Base-by-base conservation (phyloP, 2,797 vertebrate genomes). In the Pogonophryne albipinna region DNA sequence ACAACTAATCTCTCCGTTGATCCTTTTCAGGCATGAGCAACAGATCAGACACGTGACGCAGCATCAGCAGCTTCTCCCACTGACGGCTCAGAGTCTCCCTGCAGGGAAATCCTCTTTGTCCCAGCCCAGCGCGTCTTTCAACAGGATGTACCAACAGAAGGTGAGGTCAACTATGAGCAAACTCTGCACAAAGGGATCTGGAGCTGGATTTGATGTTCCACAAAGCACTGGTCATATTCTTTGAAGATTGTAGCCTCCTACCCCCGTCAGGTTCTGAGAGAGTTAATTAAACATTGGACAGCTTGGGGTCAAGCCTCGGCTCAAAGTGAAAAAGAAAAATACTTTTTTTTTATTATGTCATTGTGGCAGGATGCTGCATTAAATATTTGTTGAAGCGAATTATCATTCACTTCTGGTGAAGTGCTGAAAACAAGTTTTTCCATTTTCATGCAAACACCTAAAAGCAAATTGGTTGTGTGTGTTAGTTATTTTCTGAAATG, bases 151-250 rank as follows among this genome's bases (percentile, higher is more conserved):
- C 86, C 83, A 87, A 87, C 91, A 93, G 93, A 93, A 93, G 93
- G 93, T 92, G 93, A 94, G 93, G 91, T 94, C 93, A 93, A 90
- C 92, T 93, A 89, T 94, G 84, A 94, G 93, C 93, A 93, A 91
- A 91, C 88, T 83, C 82, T 13, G 65, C 84, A 85, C 91, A 92
- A 89, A 82, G 82, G 92, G 82, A 88, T 74, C 85, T 74, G 62
- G 85, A 87, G 82, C 90, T 89, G 91, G 91, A 93, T 92, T 92
- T 93, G 85, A 91, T 85, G 89, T 92, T 83, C 81, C 92, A 92
- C 93, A 92, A 91, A 94, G 93, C 84, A 76, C 71, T 68, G 76
- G 71, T 80, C 85, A 79, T 91, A 85, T 85, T 89, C 90, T 93
- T 93, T 90, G 89, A 93, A 91, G 87, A 91, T 85, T 85, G 66